Evolutionary conservation across 2,888 invertebrate genomes (phyloP).

Genomic region (Xestia c-nigrum): DNA sequence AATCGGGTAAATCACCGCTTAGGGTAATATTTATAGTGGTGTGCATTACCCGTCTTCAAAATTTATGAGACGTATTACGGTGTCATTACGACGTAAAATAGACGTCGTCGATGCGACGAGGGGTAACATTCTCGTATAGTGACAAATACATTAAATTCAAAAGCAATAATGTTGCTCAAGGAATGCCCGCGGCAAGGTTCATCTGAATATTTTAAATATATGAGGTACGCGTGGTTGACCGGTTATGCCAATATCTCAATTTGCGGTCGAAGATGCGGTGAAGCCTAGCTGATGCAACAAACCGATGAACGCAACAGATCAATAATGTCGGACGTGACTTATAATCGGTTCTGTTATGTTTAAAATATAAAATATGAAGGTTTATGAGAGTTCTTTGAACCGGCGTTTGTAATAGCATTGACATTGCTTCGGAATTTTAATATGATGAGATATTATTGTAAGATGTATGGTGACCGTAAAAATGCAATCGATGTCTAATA

Average conservation of each 20-base stretch:
- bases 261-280: conserved; percentile 70
- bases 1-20: conserved; percentile 81
- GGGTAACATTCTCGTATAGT: conserved; percentile 38
- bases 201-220: conserved; percentile 57
- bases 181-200: conserved; percentile 33
- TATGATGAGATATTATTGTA: conserved; percentile 57
- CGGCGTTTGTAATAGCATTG: conserved; percentile 51
- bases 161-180: conserved; percentile 35
- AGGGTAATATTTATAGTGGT: conserved; percentile 79
- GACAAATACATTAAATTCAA: conserved; percentile 52
- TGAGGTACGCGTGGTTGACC: conserved; percentile 55
- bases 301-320: conserved; percentile 57
- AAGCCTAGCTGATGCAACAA: conserved; percentile 53
- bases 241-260: conserved; percentile 74
- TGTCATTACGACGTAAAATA: conserved; percentile 75
- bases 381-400: conserved; percentile 57
- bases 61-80: conserved; percentile 78
- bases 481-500: conserved; percentile 55
- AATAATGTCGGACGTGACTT: conserved; percentile 51
- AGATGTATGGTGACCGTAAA: conserved; percentile 44
- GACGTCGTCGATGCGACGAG: conserved; percentile 38
- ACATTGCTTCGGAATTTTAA: conserved; percentile 64
- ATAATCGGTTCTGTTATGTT: conserved; percentile 55
- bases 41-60: conserved; percentile 79
- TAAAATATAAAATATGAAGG: conserved; percentile 57